Evolutionary conservation across 2,113 vertebrate species (phyloP).

Genomic region (Regulus satrapa): DNA sequence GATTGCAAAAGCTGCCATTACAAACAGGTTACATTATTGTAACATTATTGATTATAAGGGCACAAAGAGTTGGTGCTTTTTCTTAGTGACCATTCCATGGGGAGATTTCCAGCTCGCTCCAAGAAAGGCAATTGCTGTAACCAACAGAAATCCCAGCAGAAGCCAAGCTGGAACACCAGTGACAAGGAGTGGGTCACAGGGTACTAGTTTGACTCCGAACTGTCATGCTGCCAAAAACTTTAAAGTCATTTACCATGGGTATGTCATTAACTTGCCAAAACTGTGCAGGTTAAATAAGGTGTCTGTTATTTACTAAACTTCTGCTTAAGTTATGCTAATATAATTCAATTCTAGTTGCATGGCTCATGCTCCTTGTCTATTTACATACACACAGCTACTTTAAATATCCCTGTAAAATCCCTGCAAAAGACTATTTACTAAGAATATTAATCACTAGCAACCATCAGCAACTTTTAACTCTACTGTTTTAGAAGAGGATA

Average conservation of each 20-base stretch:
- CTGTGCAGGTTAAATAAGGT: constrained; percentile 17
- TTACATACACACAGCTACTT: constrained; percentile 26
- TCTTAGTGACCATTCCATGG: not conserved
- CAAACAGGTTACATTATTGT: not conserved
- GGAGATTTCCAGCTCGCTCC: not conserved
- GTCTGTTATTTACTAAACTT: constrained; percentile 35
- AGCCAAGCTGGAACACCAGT: not conserved
- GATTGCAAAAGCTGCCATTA: not conserved
- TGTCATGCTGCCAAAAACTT: not conserved
- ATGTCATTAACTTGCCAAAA: constrained; percentile 16
- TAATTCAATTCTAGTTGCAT: constrained; percentile 37
- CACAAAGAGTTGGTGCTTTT: not conserved
- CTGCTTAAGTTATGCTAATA: constrained; percentile 46
- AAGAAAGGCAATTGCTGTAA: not conserved
- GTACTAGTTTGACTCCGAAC: not conserved
- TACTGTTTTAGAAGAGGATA: not conserved
- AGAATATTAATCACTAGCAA: constrained; percentile 32
- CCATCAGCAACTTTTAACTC: constrained; percentile 16
- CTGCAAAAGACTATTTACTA: constrained; percentile 14
- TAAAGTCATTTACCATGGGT: not conserved
- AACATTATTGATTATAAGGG: not conserved
- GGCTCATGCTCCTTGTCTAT: constrained; percentile 21
- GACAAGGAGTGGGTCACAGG: not conserved
- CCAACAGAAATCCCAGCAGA: not conserved
- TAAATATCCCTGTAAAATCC: constrained; percentile 15